Conservation (phyloP, 2,113 vertebrate species). For the Lucifuga dentata region DNA sequence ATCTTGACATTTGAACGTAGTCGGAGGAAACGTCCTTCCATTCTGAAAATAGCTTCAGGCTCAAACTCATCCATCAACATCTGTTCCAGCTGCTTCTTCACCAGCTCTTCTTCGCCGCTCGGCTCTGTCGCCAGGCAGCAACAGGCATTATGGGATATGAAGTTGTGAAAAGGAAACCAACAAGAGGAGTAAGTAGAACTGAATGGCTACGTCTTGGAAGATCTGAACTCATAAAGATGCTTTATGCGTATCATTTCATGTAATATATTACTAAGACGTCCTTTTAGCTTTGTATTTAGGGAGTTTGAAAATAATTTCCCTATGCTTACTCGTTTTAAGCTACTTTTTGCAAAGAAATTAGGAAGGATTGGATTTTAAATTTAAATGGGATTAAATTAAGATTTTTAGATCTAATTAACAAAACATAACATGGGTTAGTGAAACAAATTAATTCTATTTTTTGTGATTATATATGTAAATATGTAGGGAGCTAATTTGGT, state of each 20-base stretch:
- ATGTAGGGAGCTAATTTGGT: no score
- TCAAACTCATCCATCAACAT: neutral
- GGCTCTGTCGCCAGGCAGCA: neutral
- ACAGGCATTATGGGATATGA: conserved; percentile 27
- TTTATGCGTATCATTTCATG: no score
- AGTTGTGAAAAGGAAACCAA: conserved; percentile 10
- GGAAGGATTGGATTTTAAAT: no score
- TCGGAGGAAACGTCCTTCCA: neutral
- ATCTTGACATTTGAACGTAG: conserved; percentile 41
- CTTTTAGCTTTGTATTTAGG: neutral
- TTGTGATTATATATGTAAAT: no score
- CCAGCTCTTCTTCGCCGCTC: neutral
- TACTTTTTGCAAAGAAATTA: no score
- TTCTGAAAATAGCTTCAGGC: conserved; percentile 1
- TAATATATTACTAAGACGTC: conserved; percentile 6
- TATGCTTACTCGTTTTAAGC: no score
- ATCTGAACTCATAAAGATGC: neutral
- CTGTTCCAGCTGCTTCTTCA: neutral
- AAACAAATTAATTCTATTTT: no score
- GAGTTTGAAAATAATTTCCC: no score
- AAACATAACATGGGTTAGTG: neutral
- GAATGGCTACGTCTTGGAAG: neutral
- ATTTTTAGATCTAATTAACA: no score
- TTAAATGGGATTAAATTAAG: no score
- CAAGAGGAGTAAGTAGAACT: conserved; percentile 51